Base-by-base conservation (phyloP, 2,797 vertebrate species). In the Pseudochirops corinnae region DNA sequence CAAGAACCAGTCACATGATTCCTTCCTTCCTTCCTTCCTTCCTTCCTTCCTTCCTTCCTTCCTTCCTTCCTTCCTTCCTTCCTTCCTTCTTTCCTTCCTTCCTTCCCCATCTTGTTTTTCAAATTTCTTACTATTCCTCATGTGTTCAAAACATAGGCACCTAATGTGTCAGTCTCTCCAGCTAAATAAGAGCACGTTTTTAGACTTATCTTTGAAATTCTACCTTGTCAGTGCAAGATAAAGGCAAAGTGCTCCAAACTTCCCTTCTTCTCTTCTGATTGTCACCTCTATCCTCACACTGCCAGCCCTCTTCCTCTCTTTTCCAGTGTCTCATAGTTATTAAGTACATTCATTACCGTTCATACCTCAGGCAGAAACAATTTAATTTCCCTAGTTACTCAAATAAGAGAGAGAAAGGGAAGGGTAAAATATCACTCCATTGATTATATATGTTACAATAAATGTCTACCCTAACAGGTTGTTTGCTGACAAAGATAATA, bases 41-140 rank as follows among this genome's bases (percentile, higher is more conserved):
- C 28, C 2, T 56, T 56, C 55, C 11, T 56, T 4, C 3, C 12
- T 18, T 3, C 55, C 14, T 3, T 13, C 14, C 3, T 2, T 4
- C 55, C 3, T 4, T 3, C 14, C 12, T 56, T 3, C 55, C 3
- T 18, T 4, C 14, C 3, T 16, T 13, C 3, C 55, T 55, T 1
- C 10, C 13, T 56, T 56, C 16, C 2, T 56, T 56, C 18, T 3
- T 56, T 21, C 14, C 18, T 18, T 21, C 56, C 56, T 57, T 57
- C 56, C 56, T 57, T 57, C 26, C 21, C 56, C 24, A 6, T 57
- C 56, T 57, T 57, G 21, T 57, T 21, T 57, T 57, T 57, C 56
- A 46, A 46, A 9, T 90, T 52, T 90, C 46, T 6, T 52, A 3
- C 87, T 28, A 18, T 52, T 52, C 39, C 46, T 52, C 16, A 10